Conservation (phyloP, 2,888 invertebrate genomes). For the Nomada flava region DNA sequence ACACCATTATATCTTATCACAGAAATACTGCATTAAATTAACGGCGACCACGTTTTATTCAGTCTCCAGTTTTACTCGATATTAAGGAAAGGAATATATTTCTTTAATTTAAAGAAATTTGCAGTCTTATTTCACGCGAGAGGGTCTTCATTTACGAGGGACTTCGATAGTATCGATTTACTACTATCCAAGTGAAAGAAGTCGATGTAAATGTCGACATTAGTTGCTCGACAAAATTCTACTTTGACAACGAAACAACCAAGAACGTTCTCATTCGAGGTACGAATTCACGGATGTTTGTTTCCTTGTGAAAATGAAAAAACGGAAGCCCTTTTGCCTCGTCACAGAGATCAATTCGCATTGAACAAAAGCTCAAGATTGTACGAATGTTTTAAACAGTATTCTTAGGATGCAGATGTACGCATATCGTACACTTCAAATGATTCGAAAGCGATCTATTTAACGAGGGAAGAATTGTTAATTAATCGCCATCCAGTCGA, state of each 20-base stretch:
- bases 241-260: not conserved
- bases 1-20: no score
- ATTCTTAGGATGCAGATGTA: conserved; percentile 39
- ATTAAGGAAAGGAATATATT: no score
- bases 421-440: not conserved
- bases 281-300: not conserved
- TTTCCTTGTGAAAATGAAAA: not conserved
- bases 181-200: no score
- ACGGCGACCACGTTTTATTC: no score
- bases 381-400: conserved; percentile 50
- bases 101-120: no score
- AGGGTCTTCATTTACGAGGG: no score
- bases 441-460: not conserved
- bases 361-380: not conserved
- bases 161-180: no score
- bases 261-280: no score
- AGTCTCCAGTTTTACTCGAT: no score
- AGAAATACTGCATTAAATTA: no score
- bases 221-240: not conserved
- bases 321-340: not conserved
- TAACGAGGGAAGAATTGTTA: not conserved
- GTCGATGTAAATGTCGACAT: no score
- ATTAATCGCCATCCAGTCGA: not conserved
- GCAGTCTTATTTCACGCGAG: no score
- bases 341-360: not conserved